These are phyloP conservation scores for Trachelus iudaicus DNA, from an alignment of 2,888 invertebrate species.

Conservation along the genomic window DNA sequence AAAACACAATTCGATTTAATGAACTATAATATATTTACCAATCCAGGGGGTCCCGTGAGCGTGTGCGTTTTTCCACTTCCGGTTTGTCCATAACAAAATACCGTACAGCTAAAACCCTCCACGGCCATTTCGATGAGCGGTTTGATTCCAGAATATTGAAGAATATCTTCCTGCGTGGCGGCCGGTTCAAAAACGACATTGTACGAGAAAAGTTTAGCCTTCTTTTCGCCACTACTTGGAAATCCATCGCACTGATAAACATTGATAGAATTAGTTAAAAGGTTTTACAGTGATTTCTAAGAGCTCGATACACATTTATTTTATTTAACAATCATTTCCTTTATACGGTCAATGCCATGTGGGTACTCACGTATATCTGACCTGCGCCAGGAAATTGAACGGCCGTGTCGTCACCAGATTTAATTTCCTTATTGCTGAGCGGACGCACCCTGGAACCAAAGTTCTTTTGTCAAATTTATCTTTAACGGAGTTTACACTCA, in stretches of 20 bases:
- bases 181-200: conserved; percentile 95
- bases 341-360: conserved; percentile 22
- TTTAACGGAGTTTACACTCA: not conserved
- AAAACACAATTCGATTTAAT: not conserved
- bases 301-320: not conserved
- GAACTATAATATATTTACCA: conserved; percentile 70
- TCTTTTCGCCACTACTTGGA: conserved; percentile 70
- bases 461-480: not conserved
- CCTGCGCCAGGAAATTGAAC: conserved; percentile 91
- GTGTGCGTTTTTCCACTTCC: conserved; percentile 98
- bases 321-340: conserved; percentile 1
- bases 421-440: conserved; percentile 79
- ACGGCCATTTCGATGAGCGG: conserved; percentile 93
- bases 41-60: conserved; percentile 88
- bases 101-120: conserved; percentile 93
- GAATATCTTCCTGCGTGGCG: conserved; percentile 84
- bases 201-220: conserved; percentile 90
- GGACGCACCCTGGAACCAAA: conserved; percentile 79
- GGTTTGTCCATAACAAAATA: conserved; percentile 96
- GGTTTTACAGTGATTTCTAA: not conserved
- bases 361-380: conserved; percentile 76
- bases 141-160: conserved; percentile 91
- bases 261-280: not conserved
- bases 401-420: conserved; percentile 75
- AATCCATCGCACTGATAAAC: conserved; percentile 47